Percentiles rank a stretch among this genome's conserved stretches.
These are phyloP conservation scores for Neomorphus geoffroyi DNA, from an alignment of 2,797 vertebrate genomes.

Conservation along the genomic window DNA sequence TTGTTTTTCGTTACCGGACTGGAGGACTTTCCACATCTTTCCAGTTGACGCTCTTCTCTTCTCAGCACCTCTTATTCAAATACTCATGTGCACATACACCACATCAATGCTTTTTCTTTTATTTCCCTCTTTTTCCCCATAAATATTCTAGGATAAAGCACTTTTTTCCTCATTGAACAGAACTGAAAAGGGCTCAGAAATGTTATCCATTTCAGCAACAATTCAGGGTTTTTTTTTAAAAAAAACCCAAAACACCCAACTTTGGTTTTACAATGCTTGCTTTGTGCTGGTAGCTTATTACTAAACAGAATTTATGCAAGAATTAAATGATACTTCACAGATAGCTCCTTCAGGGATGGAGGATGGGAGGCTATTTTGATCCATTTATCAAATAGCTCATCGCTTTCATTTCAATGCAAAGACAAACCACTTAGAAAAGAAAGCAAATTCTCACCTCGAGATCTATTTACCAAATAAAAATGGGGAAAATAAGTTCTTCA, in stretches of 20 bases:
- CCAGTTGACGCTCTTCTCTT: neutral
- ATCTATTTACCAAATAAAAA: neutral
- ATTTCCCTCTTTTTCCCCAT: neutral
- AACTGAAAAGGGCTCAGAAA: neutral
- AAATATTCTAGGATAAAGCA: neutral
- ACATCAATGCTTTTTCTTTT: neutral
- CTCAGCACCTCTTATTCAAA: neutral
- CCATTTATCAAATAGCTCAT: neutral
- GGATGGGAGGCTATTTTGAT: neutral
- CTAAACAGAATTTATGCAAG: neutral
- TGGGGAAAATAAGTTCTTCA: neutral
- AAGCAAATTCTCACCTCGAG: neutral
- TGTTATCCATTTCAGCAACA: neutral
- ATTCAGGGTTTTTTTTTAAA: neutral
- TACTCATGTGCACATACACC: neutral
- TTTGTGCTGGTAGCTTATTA: neutral
- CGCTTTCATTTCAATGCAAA: slow-evolving; percentile 31
- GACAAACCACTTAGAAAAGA: neutral
- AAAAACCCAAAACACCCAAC: no score
- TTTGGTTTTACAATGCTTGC: neutral
- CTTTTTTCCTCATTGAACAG: neutral
- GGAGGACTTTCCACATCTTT: neutral
- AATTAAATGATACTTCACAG: neutral
- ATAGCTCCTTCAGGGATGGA: neutral
- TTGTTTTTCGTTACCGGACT: neutral